phyloP scores from a whole-genome alignment of 2,113 vertebrate genomes.

The Antidorcas marsupialis region DNA sequence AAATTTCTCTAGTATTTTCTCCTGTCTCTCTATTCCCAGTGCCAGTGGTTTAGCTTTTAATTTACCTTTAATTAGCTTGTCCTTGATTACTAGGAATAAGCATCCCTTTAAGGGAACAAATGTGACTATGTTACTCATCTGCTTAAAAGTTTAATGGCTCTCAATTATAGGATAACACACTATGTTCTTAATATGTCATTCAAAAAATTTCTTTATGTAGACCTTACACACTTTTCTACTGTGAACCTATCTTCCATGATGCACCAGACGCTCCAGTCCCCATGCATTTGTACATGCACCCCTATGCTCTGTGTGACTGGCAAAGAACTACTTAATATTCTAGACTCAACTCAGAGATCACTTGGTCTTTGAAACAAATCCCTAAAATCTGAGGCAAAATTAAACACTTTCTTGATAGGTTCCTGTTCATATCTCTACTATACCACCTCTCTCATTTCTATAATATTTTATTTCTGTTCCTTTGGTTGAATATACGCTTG shows the following conservation, averaged over 20 bases:
- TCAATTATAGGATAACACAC: neutral
- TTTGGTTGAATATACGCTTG: neutral
- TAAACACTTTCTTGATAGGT: neutral
- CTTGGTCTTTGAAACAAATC: neutral
- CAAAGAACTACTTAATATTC: neutral
- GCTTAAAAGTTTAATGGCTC: neutral
- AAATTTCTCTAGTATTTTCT: neutral
- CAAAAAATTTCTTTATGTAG: neutral
- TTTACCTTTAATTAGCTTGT: neutral
- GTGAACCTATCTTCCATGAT: neutral
- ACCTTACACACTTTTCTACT: neutral
- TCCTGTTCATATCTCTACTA: neutral
- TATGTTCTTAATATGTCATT: neutral
- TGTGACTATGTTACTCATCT: neutral
- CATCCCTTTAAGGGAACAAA: neutral
- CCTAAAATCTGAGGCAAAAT: neutral
- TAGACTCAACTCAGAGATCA: neutral
- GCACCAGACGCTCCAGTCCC: neutral
- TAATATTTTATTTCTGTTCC: neutral
- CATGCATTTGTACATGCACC: neutral
- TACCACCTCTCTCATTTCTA: neutral
- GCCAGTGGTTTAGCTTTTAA: neutral
- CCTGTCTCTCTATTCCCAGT: neutral
- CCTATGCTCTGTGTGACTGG: neutral
- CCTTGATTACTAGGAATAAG: neutral